These are phyloP conservation scores for Australoheros scitulus DNA, from an alignment of 2,113 vertebrate species.

Conservation along the genomic window DNA sequence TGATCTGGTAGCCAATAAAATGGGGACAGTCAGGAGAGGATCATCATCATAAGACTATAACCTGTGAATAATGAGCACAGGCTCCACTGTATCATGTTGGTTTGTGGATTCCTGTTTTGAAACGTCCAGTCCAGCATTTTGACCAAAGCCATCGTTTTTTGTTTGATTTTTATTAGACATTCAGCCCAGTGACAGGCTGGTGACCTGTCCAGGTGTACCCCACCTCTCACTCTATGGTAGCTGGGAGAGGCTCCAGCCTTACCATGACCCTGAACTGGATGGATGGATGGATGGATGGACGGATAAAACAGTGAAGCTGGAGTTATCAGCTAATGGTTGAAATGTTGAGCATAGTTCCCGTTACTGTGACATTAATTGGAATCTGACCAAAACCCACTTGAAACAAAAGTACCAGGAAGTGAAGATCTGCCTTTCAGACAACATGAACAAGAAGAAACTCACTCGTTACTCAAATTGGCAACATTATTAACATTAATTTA, in stretches of 20 bases:
- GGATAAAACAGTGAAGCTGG: too few relatives aligned
- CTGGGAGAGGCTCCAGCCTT: too few relatives aligned
- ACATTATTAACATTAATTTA: neutral
- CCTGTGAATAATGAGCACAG: neutral
- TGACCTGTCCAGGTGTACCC: too few relatives aligned
- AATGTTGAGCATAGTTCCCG: too few relatives aligned
- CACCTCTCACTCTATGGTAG: too few relatives aligned
- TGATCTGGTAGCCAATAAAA: conserved; percentile 69
- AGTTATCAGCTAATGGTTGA: too few relatives aligned
- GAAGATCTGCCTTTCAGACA: neutral
- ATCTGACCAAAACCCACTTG: neutral
- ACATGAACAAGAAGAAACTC: fast-evolving
- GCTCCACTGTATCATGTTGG: fast-evolving
- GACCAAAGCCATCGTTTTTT: neutral
- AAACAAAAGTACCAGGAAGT: neutral
- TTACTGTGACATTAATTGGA: neutral
- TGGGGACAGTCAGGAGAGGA: fast-evolving
- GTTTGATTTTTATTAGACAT: too few relatives aligned
- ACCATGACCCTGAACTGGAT: too few relatives aligned
- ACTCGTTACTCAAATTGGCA: neutral
- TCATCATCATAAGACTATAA: neutral
- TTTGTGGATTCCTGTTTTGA: too few relatives aligned
- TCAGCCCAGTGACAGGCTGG: too few relatives aligned
- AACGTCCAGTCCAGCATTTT: neutral
- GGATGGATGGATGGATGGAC: too few relatives aligned